These are phyloP conservation scores for Chunga burmeisteri DNA, from an alignment of 2,113 vertebrate genomes.

Conservation along the genomic window DNA sequence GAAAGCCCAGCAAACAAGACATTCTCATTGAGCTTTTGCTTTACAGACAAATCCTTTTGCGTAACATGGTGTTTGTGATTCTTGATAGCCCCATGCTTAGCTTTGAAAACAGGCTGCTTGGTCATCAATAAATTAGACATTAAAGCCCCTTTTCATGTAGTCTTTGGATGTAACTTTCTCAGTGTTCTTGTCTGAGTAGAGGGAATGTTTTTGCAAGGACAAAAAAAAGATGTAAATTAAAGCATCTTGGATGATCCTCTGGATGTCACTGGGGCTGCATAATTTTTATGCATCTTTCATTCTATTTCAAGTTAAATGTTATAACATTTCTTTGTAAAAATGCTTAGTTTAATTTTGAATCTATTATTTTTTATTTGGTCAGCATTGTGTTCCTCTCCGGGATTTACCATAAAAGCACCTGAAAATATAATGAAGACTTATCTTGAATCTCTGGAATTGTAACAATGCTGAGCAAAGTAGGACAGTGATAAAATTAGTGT, in stretches of 20 bases:
- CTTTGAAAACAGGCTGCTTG: neutral
- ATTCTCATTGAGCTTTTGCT: neutral
- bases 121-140: neutral
- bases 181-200: neutral
- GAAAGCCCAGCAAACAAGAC: neutral
- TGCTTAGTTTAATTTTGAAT: conserved; percentile 6
- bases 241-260: neutral
- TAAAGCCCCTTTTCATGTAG: neutral
- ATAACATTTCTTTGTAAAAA: neutral
- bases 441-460: neutral
- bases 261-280: neutral
- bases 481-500: neutral
- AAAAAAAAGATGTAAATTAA: conserved; percentile 1
- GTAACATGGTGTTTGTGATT: neutral
- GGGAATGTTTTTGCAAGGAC: neutral
- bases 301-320: neutral
- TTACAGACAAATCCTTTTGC: neutral
- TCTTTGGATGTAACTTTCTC: neutral
- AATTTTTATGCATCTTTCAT: neutral
- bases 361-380: conserved; percentile 13
- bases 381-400: neutral
- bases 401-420: neutral
- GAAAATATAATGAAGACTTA: neutral
- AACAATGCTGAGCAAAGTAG: neutral
- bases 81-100: neutral